Conservation (phyloP, 1,140 invertebrate genomes). For the Zaprionus camerounensis region DNA sequence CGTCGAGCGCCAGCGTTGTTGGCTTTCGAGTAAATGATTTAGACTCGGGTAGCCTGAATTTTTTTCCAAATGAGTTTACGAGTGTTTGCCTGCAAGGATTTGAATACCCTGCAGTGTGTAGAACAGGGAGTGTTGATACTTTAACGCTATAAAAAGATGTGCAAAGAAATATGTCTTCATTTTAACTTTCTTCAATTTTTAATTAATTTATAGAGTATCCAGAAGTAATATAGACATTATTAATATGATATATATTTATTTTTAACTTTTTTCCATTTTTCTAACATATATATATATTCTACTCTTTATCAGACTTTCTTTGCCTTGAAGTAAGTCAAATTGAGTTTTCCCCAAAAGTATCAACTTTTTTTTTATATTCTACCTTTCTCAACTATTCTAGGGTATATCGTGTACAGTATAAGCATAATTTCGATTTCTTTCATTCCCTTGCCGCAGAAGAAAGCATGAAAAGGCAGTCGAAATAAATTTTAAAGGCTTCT, state of each 20-base stretch:
- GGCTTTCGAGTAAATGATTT: constrained; percentile 78
- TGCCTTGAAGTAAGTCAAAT: too few relatives aligned
- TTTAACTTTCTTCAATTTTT: too few relatives aligned
- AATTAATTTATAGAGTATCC: too few relatives aligned
- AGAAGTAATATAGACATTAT: too few relatives aligned
- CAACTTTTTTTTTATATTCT: background rate
- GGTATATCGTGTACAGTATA: background rate
- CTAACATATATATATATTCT: too few relatives aligned
- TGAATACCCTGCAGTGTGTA: constrained; percentile 19
- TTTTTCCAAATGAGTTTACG: constrained; percentile 78
- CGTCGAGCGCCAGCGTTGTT: constrained; percentile 19
- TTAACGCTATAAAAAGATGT: background rate
- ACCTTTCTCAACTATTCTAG: background rate
- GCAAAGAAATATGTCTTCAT: too few relatives aligned
- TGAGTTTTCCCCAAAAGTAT: background rate
- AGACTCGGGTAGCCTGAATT: constrained; percentile 55
- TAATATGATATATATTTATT: too few relatives aligned
- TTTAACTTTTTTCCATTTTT: too few relatives aligned
- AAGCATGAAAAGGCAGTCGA: constrained; percentile 53
- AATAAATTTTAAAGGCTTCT: constrained; percentile 80
- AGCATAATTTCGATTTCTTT: background rate
- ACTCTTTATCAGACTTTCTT: too few relatives aligned
- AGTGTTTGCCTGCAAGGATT: constrained; percentile 74
- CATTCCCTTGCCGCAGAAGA: constrained; percentile 26
- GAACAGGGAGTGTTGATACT: background rate